phyloP scores from a whole-genome alignment of 2,888 invertebrate species.

The Apantesis nais region DNA sequence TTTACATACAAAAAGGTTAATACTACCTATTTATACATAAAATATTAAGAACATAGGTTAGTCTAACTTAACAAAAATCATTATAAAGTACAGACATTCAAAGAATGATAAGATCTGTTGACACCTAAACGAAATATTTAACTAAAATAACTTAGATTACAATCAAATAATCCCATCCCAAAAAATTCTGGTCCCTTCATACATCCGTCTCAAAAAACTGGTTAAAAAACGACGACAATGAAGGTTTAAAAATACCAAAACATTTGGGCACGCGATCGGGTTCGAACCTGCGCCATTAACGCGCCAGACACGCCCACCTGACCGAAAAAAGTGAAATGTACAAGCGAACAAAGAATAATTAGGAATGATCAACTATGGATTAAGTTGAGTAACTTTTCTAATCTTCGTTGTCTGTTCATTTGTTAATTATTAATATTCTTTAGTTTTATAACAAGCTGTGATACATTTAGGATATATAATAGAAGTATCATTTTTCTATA shows the following conservation, averaged over 20 bases:
- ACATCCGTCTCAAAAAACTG: constrained; percentile 43
- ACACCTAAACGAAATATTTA: constrained; percentile 11
- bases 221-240: constrained; percentile 53
- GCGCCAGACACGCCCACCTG: constrained; percentile 72
- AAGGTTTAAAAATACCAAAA: constrained; percentile 67
- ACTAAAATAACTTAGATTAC: constrained; percentile 12
- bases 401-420: too few species aligned
- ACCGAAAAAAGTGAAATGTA: constrained; percentile 60
- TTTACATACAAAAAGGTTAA: not conserved
- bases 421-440: not conserved
- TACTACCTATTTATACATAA: too few species aligned
- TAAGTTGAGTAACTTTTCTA: too few species aligned
- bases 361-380: too few species aligned
- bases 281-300: constrained; percentile 75
- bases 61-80: not conserved
- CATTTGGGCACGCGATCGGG: constrained; percentile 74
- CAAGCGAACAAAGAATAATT: constrained; percentile 42
- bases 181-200: constrained; percentile 49
- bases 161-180: constrained; percentile 36
- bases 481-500: too few species aligned
- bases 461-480: not conserved
- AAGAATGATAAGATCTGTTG: not conserved
- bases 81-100: not conserved
- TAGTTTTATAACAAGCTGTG: not conserved
- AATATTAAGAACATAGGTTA: too few species aligned